Percentiles rank a stretch among this genome's conserved stretches.
Evolutionary conservation across 2,113 vertebrate species (phyloP).

Genomic region (Siniperca chuatsi): DNA sequence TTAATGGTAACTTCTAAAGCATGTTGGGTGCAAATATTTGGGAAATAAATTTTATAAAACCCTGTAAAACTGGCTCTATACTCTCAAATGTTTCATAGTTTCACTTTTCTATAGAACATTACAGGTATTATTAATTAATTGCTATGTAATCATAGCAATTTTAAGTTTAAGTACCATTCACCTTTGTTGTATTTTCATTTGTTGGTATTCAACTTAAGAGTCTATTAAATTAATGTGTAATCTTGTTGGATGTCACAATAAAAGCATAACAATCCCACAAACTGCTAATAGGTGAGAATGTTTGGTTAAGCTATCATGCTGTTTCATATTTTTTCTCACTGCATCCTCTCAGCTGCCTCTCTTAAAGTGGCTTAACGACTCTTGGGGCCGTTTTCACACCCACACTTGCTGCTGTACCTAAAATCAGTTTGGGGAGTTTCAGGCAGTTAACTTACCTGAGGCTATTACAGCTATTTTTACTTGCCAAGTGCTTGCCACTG

Average conservation of each 20-base stretch:
- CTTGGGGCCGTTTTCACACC: constrained; percentile 74
- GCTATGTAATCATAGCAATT: constrained; percentile 14
- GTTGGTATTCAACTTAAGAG: constrained; percentile 32
- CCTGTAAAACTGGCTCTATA: neutral
- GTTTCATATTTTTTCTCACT: constrained; percentile 50
- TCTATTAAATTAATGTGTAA: constrained; percentile 48
- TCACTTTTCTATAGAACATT: constrained; percentile 28
- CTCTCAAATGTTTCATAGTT: constrained; percentile 19
- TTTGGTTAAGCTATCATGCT: constrained; percentile 43
- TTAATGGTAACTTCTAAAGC: constrained; percentile 56
- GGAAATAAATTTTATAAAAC: constrained; percentile 3
- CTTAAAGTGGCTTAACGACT: constrained; percentile 72
- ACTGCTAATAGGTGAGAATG: constrained; percentile 30
- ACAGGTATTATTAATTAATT: constrained; percentile 51
- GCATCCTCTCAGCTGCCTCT: constrained; percentile 58
- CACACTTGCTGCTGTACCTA: constrained; percentile 68
- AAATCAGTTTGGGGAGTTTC: constrained; percentile 77
- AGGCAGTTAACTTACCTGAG: constrained; percentile 74
- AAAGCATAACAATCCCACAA: constrained; percentile 19
- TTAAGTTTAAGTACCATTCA: constrained; percentile 37
- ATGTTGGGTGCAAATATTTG: constrained; percentile 19
- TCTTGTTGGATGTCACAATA: constrained; percentile 36
- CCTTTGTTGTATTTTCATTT: constrained; percentile 29
- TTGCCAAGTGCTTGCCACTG: constrained; percentile 68
- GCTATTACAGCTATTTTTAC: constrained; percentile 76